Conservation (phyloP, 1,140 invertebrate species). For the Tetramorium alpestre region DNA sequence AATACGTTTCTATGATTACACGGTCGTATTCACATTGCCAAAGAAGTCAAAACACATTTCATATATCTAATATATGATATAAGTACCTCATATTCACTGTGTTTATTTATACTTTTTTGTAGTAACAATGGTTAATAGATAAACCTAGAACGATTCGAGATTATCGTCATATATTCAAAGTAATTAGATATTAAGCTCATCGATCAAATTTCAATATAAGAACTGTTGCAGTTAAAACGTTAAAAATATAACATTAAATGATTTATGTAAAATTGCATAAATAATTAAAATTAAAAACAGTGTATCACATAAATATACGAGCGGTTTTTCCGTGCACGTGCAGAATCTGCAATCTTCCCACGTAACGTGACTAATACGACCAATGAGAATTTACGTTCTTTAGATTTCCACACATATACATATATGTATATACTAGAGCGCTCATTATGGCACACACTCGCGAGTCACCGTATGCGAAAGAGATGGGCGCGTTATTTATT, state of each 20-base stretch:
- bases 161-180: neutral
- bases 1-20: neutral
- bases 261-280: neutral
- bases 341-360: conserved; percentile 12
- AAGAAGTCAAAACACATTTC: neutral
- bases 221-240: neutral
- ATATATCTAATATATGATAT: neutral
- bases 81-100: neutral
- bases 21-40: neutral
- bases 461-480: neutral
- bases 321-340: conserved; percentile 12
- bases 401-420: neutral
- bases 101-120: neutral
- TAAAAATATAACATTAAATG: conserved; percentile 2
- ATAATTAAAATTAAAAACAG: neutral
- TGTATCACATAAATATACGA: neutral
- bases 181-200: neutral
- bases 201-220: neutral
- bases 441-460: neutral
- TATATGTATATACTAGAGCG: neutral
- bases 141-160: neutral
- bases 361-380: conserved; percentile 16
- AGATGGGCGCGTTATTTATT: conserved; percentile 16
- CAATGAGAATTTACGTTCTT: conserved; percentile 35
- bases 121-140: neutral